phyloP scores from a whole-genome alignment of 2,888 invertebrate species.

The Metopia argyrocephala region DNA sequence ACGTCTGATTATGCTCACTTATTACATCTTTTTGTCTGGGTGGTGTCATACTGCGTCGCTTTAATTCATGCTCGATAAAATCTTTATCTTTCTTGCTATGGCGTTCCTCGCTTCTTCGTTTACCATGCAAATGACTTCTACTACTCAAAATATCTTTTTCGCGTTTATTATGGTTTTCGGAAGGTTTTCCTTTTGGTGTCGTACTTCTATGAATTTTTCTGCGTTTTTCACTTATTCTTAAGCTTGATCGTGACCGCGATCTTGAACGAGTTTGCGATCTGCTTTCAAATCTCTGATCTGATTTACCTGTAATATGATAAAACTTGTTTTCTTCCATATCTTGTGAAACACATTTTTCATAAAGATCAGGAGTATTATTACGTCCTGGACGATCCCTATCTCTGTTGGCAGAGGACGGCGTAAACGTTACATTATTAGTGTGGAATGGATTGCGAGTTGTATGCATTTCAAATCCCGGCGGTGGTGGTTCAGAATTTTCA shows the following conservation, averaged over 20 bases:
- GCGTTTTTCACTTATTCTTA: conserved; percentile 54
- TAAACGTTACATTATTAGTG: conserved; percentile 35
- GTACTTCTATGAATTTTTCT: conserved; percentile 59
- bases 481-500: conserved; percentile 69
- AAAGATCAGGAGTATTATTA: conserved; percentile 62
- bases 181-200: conserved; percentile 59
- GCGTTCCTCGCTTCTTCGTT: conserved; percentile 46
- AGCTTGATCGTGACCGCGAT: conserved; percentile 48
- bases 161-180: conserved; percentile 42
- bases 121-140: conserved; percentile 36
- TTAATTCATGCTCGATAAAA: conserved; percentile 37
- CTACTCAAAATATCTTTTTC: conserved; percentile 33
- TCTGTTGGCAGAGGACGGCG: conserved; percentile 20
- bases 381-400: conserved; percentile 49
- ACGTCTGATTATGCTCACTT: conserved; percentile 49
- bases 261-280: conserved; percentile 45
- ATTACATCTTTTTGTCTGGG: conserved; percentile 67
- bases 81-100: conserved; percentile 47
- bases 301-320: conserved; percentile 44
- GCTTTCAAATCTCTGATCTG: conserved; percentile 45
- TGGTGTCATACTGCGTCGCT: conserved; percentile 57
- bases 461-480: conserved; percentile 72
- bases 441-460: conserved; percentile 62
- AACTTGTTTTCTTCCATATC: conserved; percentile 63
- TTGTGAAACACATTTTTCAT: conserved; percentile 63